Evolutionary conservation across 2,113 vertebrate species (phyloP), one percentile per base, ranked within the genome.

Genomic region (Dicerorhinus sumatrensis): DNA sequence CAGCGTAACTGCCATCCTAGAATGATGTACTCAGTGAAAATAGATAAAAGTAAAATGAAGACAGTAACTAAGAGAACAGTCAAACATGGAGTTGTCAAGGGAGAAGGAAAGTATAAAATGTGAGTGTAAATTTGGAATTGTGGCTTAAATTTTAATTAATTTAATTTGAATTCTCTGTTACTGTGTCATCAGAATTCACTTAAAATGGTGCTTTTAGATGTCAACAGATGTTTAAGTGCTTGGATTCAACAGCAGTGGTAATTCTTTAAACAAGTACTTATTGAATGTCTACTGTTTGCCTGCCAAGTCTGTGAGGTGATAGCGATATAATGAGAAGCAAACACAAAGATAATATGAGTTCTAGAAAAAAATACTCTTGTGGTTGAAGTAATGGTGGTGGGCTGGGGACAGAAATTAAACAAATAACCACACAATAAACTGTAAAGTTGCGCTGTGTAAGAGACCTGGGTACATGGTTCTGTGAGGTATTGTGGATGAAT

Each of bases 191-290:
- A 91, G 12, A 93, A 63, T 94, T 91, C 56, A 48, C 56, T 90
- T 92, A 86, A 92, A 75, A 48, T 27, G 14, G 12, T 86, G 10
- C 23, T 95, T 93, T 94, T 72, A 62, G 88, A 73, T 89, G 77
- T 92, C 33, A 10, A 51, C 54, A 96, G 56, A 67, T 60, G 9
- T 82, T 89, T 77, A 63, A 95, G n/a, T 95, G 39, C 51, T 94
- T 96, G 23, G 54, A 62, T 95, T 93, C 58, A 82, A 0, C 39
- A 76, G 36, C 70, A 77, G 36, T 56, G 36, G 33, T 94, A 67
- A 62, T 73, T 97, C 21, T 89, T 94, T 65, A 89, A 92, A 91
- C 69, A 91, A 79, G 81, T 94, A 92, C 25, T 91, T 67, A n/a
- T 0, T 31, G 65, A 85, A 11, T 83, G 14, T 84, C 39, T 87